Conservation (phyloP, 1,140 invertebrate genomes). For the Idris sp. region DNA sequence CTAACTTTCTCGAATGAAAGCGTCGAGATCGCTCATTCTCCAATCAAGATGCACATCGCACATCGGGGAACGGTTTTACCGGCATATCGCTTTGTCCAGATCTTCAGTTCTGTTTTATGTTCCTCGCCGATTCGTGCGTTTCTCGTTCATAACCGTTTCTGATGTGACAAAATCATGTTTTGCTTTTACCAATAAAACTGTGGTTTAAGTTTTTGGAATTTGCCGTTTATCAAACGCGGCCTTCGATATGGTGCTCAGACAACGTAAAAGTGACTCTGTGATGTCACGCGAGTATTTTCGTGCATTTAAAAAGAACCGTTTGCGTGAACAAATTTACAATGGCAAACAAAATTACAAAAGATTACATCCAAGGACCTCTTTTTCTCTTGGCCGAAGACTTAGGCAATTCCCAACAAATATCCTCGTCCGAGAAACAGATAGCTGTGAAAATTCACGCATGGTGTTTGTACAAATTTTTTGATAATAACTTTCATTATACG, state of each 20-base stretch:
- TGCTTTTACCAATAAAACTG: not conserved
- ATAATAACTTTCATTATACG: no score
- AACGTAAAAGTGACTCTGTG: constrained; percentile 24
- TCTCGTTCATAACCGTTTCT: constrained; percentile 1
- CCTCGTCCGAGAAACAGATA: constrained; percentile 2
- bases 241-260: constrained; percentile 38
- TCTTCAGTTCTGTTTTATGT: constrained; percentile 42
- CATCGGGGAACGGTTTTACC: constrained; percentile 39
- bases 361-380: constrained; percentile 8
- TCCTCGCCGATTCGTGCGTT: constrained; percentile 23
- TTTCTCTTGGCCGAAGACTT: constrained; percentile 21
- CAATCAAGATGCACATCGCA: constrained; percentile 53
- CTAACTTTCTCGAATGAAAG: constrained; percentile 56
- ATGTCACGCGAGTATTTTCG: constrained; percentile 18
- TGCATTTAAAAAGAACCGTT: constrained; percentile 11
- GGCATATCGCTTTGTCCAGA: constrained; percentile 28
- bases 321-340: constrained; percentile 17
- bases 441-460: constrained; percentile 34
- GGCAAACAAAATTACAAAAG: constrained; percentile 10
- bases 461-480: constrained; percentile 51
- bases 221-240: constrained; percentile 2
- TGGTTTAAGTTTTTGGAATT: no score
- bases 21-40: constrained; percentile 50
- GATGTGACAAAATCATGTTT: constrained; percentile 6
- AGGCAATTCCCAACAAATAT: constrained; percentile 10